phyloP scores from a whole-genome alignment of 2,113 vertebrate species.

The Callipepla squamata region DNA sequence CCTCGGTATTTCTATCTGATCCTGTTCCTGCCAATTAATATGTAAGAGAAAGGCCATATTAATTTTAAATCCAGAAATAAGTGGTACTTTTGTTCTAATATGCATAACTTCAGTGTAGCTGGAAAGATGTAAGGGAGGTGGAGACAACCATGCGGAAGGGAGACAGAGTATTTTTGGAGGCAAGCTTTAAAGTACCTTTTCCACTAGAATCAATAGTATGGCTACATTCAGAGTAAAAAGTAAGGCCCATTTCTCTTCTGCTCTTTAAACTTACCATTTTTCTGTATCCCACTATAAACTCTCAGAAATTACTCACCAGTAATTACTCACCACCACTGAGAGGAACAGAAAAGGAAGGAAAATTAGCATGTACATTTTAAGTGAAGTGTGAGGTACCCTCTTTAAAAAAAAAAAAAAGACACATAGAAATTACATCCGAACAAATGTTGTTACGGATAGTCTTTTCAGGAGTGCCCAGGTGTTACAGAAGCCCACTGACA shows the following conservation, averaged over 20 bases:
- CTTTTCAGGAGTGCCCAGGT: constrained; percentile 1
- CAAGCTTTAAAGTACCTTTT: background rate
- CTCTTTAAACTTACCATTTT: background rate
- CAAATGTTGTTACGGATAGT: background rate
- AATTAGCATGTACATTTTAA: background rate
- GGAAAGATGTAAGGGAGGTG: background rate
- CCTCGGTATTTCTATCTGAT: constrained; percentile 30
- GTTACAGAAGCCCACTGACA: background rate
- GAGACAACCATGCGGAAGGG: background rate
- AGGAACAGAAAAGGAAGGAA: background rate
- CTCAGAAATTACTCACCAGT: background rate
- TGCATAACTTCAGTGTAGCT: background rate
- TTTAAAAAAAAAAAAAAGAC: background rate
- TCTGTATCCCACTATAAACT: background rate
- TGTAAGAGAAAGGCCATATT: background rate
- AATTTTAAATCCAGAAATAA: constrained; percentile 24
- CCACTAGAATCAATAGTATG: background rate
- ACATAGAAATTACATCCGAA: background rate
- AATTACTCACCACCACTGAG: background rate
- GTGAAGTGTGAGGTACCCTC: background rate
- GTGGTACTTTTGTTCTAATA: background rate
- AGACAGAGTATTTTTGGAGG: background rate
- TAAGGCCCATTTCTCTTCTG: background rate
- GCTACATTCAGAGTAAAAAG: background rate
- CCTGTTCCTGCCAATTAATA: constrained; percentile 9